These are phyloP conservation scores for Microchrysa polita DNA, from an alignment of 2,888 invertebrate species.

Conservation along the genomic window DNA sequence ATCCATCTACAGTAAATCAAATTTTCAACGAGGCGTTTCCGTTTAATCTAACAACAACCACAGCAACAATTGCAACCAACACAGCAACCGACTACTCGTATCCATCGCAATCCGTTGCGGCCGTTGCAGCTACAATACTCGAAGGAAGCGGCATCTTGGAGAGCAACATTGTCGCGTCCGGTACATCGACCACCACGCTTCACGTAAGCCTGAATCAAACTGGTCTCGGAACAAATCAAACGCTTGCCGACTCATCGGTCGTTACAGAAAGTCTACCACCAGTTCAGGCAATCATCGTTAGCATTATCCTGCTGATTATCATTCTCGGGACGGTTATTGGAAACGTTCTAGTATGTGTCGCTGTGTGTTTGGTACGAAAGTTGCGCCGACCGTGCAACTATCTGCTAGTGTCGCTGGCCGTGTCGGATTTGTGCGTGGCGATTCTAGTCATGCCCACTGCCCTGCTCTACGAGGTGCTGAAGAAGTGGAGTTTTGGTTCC, in stretches of 20 bases:
- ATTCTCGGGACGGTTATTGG: constrained; percentile 85
- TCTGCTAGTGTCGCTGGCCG: constrained; percentile 91
- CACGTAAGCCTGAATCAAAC: constrained; percentile 41
- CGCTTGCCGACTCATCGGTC: constrained; percentile 29
- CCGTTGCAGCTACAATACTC: constrained; percentile 32
- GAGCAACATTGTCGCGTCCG: constrained; percentile 39
- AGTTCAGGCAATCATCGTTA: constrained; percentile 72
- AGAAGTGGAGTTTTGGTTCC: constrained; percentile 93
- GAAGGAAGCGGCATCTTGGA: constrained; percentile 45
- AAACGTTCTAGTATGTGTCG: constrained; percentile 93
- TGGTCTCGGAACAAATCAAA: constrained; percentile 14
- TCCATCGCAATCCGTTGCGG: constrained; percentile 8
- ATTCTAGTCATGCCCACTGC: constrained; percentile 98
- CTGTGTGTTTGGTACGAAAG: constrained; percentile 93
- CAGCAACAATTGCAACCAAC: not conserved
- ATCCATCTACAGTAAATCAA: constrained; percentile 50
- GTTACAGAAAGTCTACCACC: constrained; percentile 53
- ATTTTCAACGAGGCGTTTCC: constrained; percentile 48
- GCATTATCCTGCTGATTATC: constrained; percentile 77
- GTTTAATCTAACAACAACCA: constrained; percentile 45
- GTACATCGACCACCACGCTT: constrained; percentile 32
- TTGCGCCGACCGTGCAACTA: constrained; percentile 90
- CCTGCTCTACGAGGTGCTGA: constrained; percentile 90
- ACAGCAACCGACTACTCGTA: not conserved
- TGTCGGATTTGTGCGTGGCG: constrained; percentile 96